Evolutionary conservation across 2,113 vertebrate genomes (phyloP).

Genomic region (Pteropus alecto): DNA sequence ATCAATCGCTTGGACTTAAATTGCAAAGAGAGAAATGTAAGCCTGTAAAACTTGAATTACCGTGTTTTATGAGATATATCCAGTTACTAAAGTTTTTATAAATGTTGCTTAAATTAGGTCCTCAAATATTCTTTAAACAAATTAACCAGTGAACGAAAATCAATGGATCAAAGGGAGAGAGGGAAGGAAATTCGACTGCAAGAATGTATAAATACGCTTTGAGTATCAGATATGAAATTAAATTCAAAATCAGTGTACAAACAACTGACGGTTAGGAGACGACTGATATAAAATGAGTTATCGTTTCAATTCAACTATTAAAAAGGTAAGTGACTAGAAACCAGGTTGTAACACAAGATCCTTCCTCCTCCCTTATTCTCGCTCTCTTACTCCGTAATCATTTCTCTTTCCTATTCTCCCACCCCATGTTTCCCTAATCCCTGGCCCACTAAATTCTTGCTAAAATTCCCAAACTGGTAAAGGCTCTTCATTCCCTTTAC

Average conservation of each 20-base stretch:
- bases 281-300: not conserved
- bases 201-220: not conserved
- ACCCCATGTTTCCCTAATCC: not conserved
- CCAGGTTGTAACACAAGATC: not conserved
- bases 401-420: not conserved
- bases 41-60: not conserved
- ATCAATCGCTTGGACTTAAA: not conserved
- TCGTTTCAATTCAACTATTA: not conserved
- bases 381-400: not conserved
- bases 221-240: not conserved
- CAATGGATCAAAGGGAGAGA: not conserved
- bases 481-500: not conserved
- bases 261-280: not conserved
- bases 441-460: not conserved
- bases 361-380: not conserved
- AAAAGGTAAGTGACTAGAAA: not conserved
- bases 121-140: not conserved
- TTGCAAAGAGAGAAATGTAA: constrained; percentile 7
- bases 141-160: not conserved
- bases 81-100: constrained; percentile 14
- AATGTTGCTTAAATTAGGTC: not conserved
- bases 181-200: not conserved
- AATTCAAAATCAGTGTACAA: not conserved
- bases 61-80: not conserved
- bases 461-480: not conserved